phyloP scores from a whole-genome alignment of 2,113 vertebrate genomes.

The Hemicordylus capensis region DNA sequence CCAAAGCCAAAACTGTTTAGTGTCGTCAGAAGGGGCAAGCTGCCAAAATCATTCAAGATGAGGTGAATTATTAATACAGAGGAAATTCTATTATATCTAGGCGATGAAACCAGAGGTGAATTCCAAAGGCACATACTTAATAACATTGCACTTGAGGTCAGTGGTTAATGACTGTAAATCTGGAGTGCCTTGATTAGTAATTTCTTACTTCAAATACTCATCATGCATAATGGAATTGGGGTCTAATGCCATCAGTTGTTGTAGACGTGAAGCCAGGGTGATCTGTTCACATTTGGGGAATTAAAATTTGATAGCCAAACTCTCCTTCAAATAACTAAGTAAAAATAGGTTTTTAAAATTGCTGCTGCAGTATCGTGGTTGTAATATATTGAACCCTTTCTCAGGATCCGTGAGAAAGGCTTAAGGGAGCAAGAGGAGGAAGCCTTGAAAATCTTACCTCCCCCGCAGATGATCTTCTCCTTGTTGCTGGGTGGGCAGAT shows the following conservation, averaged over 20 bases:
- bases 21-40: neutral
- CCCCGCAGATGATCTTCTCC: too few species aligned
- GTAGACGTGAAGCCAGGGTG: neutral
- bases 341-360: neutral
- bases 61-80: conserved; percentile 20
- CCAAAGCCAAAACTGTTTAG: neutral
- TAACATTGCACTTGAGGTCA: conserved; percentile 31
- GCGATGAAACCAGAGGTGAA: conserved; percentile 35
- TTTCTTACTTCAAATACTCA: conserved; percentile 9
- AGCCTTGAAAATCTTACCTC: too few species aligned
- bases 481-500: too few species aligned
- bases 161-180: conserved; percentile 30
- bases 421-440: too few species aligned
- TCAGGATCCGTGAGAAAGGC: too few species aligned
- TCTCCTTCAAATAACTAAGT: neutral
- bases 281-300: conserved; percentile 8
- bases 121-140: neutral
- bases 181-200: conserved; percentile 4
- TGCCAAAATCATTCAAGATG: conserved; percentile 9
- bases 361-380: neutral
- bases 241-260: neutral
- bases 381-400: too few species aligned
- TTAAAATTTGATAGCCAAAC: conserved; percentile 13
- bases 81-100: conserved; percentile 3
- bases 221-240: conserved; percentile 11